A percentile compares a stretch with the other conserved stretches of the same genome.
phyloP scores from a whole-genome alignment of 2,888 invertebrate species.

The Philereme vetulata region DNA sequence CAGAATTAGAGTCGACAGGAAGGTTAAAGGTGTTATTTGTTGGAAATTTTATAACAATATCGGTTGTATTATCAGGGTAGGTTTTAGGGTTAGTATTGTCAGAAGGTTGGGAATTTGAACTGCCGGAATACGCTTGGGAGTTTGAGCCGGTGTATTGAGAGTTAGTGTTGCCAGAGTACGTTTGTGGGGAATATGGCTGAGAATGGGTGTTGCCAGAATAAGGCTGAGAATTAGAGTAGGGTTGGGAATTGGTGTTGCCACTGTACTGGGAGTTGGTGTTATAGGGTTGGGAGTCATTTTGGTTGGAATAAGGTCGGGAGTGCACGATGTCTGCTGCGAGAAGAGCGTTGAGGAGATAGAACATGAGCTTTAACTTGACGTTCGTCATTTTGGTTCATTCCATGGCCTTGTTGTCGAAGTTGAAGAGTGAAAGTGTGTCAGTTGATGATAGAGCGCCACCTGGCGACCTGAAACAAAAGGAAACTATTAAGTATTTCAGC shows the following conservation, averaged over 20 bases:
- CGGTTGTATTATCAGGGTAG: conserved; percentile 35
- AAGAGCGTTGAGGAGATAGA: conserved; percentile 68
- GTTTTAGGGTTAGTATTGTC: conserved; percentile 12
- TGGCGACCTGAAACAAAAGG: conserved; percentile 55
- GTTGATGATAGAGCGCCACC: conserved; percentile 37
- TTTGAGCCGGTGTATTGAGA: conserved; percentile 18
- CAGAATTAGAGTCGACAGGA: conserved; percentile 70
- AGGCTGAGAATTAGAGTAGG: conserved; percentile 55
- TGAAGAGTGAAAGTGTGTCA: conserved; percentile 34
- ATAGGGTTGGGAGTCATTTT: conserved; percentile 2
- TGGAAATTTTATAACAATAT: conserved; percentile 58
- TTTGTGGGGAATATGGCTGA: conserved; percentile 18
- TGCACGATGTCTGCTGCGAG: conserved; percentile 69
- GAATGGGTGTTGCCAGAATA: conserved; percentile 35
- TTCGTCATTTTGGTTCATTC: conserved; percentile 70
- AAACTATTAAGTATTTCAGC: conserved; percentile 41
- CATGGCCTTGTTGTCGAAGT: conserved; percentile 42
- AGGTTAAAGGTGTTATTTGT: conserved; percentile 66
- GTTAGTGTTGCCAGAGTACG: conserved; percentile 13
- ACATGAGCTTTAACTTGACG: conserved; percentile 79
- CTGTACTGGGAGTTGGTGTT: conserved; percentile 13
- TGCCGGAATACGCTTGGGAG: conserved; percentile 9
- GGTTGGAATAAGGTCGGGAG: conserved; percentile 58
- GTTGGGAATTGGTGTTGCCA: conserved; percentile 23
- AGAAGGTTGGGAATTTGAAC: neutral